Conservation (phyloP, 1,140 invertebrate genomes). For the Chymomyza costata region DNA sequence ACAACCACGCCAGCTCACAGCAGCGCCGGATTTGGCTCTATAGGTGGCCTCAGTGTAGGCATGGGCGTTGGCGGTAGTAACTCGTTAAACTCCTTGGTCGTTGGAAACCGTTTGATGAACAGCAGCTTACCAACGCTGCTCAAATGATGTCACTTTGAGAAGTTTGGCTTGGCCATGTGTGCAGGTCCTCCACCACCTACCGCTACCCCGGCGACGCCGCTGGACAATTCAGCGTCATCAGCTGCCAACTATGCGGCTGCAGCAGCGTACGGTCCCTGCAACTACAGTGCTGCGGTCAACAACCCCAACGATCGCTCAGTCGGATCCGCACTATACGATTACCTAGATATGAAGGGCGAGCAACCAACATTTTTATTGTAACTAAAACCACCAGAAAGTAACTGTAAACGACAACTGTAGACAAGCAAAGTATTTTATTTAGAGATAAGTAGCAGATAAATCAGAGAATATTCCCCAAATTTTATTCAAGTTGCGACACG, state of each 20-base stretch:
- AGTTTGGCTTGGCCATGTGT: slow-evolving; percentile 63
- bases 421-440: slow-evolving; percentile 47
- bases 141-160: slow-evolving; percentile 74
- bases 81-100: slow-evolving; percentile 64
- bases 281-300: slow-evolving; percentile 22
- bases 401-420: slow-evolving; percentile 22
- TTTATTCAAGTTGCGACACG: neutral
- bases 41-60: slow-evolving; percentile 54
- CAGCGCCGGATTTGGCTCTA: slow-evolving; percentile 39
- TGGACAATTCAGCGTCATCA: slow-evolving; percentile 24
- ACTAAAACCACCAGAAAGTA: slow-evolving; percentile 57
- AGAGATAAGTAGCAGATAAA: slow-evolving; percentile 21
- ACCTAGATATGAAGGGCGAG: slow-evolving; percentile 60
- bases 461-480: slow-evolving; percentile 10
- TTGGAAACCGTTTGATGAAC: slow-evolving; percentile 72
- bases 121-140: slow-evolving; percentile 64
- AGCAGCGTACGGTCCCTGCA: slow-evolving; percentile 15
- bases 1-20: slow-evolving; percentile 49
- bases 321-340: slow-evolving; percentile 43
- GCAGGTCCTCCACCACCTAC: slow-evolving; percentile 53
- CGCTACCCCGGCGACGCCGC: slow-evolving; percentile 45
- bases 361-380: slow-evolving; percentile 66
- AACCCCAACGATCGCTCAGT: slow-evolving; percentile 25
- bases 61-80: slow-evolving; percentile 56
- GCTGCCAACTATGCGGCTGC: neutral